Percentiles rank a stretch among this genome's conserved stretches.
phyloP scores from a whole-genome alignment of 2,888 invertebrate genomes.

The Bunonema sp. region DNA sequence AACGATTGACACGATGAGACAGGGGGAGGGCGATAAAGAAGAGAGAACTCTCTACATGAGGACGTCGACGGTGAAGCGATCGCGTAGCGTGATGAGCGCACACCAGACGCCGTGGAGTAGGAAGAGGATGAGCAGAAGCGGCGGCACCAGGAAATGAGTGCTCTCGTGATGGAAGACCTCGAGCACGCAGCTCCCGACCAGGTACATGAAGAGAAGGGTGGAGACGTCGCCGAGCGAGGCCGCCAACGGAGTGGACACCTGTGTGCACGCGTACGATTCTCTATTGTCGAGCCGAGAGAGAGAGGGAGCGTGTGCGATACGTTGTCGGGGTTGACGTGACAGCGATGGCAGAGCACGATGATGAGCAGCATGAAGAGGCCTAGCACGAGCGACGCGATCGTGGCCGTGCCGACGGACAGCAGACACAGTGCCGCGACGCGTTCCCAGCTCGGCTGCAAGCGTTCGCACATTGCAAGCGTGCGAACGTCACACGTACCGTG shows the following conservation, averaged over 20 bases:
- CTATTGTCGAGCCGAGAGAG: neutral
- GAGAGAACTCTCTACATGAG: neutral
- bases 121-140: constrained; percentile 12
- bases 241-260: constrained; percentile 7
- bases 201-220: too few species aligned
- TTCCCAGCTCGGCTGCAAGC: neutral
- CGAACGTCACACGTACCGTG: neutral
- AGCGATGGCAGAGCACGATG: constrained; percentile 8
- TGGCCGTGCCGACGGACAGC: constrained; percentile 22
- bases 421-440: constrained; percentile 8
- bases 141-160: too few species aligned
- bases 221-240: constrained; percentile 9
- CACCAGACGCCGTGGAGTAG: constrained; percentile 11
- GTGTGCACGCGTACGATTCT: constrained; percentile 8
- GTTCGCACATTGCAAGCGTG: neutral
- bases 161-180: too few species aligned
- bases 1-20: constrained; percentile 3
- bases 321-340: neutral
- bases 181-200: too few species aligned
- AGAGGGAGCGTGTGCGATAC: neutral
- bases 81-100: constrained; percentile 9
- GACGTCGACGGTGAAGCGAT: constrained; percentile 17
- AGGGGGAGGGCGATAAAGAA: neutral
- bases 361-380: constrained; percentile 22
- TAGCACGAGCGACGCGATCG: constrained; percentile 19